Evolutionary conservation across 2,113 vertebrate species (phyloP), one percentile per base, ranked within the genome.

Genomic region (Porphyrio hochstetteri): DNA sequence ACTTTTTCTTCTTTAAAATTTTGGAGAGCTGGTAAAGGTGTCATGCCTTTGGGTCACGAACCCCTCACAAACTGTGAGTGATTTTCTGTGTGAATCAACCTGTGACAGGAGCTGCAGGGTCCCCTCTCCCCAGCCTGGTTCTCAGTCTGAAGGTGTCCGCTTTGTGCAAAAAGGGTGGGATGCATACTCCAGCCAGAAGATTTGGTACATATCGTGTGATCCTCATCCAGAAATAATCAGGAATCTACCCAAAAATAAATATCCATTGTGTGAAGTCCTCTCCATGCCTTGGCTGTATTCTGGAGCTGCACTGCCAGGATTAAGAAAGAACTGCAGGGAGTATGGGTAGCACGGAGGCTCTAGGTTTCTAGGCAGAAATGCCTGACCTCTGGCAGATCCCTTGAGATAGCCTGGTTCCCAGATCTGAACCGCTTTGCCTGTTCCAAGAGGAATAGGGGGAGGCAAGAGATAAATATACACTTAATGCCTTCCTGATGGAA

Each of bases 401-500:
- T 71, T 91, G 93, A 94, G 95, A 92, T 70, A 89, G 67, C 70
- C 77, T 91, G 83, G 81, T 96, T 97, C 83, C 86, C 96, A 94
- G 91, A 93, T 92, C 83, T 1, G 6, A 92, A 91, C 28, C 1
- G 11, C 67, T 57, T 79, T 79, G 67, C 86, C 90, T 94, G 84
- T 85, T 95, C 83, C 95, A 96, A 92, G 59, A 87, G 36, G 90
- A 93, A 76, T 89, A 92, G 75, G 78, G 88, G 77, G 28, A 40
- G 81, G 91, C 78, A 92, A 94, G 96, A 96, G 88, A 96, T 92
- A 97, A 96, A 96, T 96, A 96, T 85, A 93, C 81, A 87, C 88
- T 96, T 96, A 97, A 96, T 93, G 95, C 88, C 77, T 97, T 93
- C 91, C 96, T 96, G 91, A 96, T 96, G 95, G 86, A 95, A 89